Evolutionary conservation across 2,888 invertebrate species (phyloP), one percentile per base, ranked within the genome.

Genomic region (Steinernema carpocapsae): DNA sequence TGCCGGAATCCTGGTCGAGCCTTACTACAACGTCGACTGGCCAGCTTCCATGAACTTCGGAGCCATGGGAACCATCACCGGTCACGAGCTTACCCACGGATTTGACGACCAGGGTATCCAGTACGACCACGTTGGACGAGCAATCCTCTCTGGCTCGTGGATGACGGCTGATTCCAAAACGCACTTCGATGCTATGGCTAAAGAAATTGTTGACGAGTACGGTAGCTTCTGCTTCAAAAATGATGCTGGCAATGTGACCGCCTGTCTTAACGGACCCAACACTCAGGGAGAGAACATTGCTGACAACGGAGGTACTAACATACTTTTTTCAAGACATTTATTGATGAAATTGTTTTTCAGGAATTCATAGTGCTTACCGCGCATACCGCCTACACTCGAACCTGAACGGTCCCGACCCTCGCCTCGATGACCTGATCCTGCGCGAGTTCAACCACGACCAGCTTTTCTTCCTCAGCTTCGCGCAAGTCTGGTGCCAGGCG

Each of bases 101-200:
- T 77, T 77, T 70, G 97, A 97, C 88, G 96, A 96, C 87, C 75
- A 84, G 72, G 84, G 84, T 64, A 83, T 84, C 12, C 83, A 84
- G 76, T 84, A 83, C 82, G 77, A 82, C 72, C 80, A 82, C 37
- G 77, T 76, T 1, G 84, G 84, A 24, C 72, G 56, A 10, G 74
- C 83, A n/a, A 78, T 71, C 17, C 29, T 43, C 12, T 37, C 37
- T 3, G 37, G 37, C 3, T 37, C 37, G 3, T 77, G 77, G 77
- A 71, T 77, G 77, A 56, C 56, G 14, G 24, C 73, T 10, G 14
- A 19, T n/a, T 71, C 77, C 42, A 32, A 70, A 26, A 32, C 52
- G 17, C 70, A 56, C 17, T 82, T 82, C 78, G 32, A 72, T 1
- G 32, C 74, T 14, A 81, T 78, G 77, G 77, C 81, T 6, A 7